phyloP scores from a whole-genome alignment of 2,797 vertebrate species.

The Macrochelys suwanniensis region DNA sequence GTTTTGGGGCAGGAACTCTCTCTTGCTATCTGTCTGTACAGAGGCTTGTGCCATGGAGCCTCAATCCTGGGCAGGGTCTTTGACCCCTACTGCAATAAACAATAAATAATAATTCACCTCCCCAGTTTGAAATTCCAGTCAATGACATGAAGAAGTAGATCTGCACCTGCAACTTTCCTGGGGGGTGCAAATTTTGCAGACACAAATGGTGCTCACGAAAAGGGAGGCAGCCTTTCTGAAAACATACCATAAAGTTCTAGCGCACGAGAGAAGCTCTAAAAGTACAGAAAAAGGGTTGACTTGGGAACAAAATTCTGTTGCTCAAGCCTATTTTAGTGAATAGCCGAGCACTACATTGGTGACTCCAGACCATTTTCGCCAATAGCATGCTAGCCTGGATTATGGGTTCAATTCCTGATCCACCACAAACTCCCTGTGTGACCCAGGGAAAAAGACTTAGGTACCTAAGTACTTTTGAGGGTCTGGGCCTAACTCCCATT shows the following conservation, averaged over 20 bases:
- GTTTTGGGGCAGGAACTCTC: neutral
- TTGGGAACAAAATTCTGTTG: no score
- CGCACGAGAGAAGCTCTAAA: neutral
- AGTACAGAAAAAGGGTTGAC: neutral
- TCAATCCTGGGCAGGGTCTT: neutral
- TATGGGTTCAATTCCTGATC: neutral
- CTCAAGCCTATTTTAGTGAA: no score
- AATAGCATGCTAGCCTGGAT: neutral
- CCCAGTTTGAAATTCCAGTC: neutral
- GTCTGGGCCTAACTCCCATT: neutral
- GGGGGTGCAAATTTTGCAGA: neutral
- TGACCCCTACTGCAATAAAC: neutral
- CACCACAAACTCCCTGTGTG: neutral
- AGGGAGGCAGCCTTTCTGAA: neutral
- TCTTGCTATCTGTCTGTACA: neutral
- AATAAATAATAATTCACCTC: neutral
- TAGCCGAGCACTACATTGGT: no score
- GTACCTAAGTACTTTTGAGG: neutral
- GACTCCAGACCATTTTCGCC: no score
- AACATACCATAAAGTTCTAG: neutral
- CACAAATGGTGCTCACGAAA: neutral
- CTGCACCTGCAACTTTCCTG: neutral
- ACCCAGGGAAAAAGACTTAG: neutral
- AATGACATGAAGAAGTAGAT: neutral
- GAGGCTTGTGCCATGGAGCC: neutral